Evolutionary conservation across 2,888 invertebrate species (phyloP), one percentile per base, ranked within the genome.

Genomic region (Drosophila atripex): DNA sequence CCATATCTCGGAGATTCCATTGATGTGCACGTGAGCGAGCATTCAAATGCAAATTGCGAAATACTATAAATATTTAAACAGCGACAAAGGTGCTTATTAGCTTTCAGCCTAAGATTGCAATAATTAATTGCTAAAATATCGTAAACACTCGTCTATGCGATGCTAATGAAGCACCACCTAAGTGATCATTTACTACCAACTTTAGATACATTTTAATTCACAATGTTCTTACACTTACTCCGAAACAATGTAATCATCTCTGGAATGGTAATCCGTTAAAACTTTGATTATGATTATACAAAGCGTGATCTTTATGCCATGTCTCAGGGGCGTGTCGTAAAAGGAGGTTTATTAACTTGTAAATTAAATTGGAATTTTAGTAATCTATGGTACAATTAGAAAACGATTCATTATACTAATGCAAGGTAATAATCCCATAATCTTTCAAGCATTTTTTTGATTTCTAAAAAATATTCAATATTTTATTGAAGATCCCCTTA

Each of bases 1-100:
- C 28, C 64, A 18, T 41, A 16, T 41, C 16, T 9, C 32, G 55
- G 66, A 55, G 46, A 71, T 56, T 52, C 51, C 46, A 35, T 41
- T 49, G 53, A 6, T 43, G 51, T 49, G 50, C 82, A 76, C 76
- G 82, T 78, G 75, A 64, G 63, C 28, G 38, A 69, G 68, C 77
- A 73, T 80, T 77, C 45, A 77, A 79, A 82, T 80, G 80, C 80
- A 83, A 80, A 83, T 80, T 53, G 50, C 53, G 38, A 58, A 77
- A 82, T 77, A 70, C 70, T 76, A 75, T 64, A 76, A 70, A 77
- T 66, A 68, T 68, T 65, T 68, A 66, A 56, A 47, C 66, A 45
- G 23, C 28, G 35, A 8, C 23, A 8, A 65, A 65, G 43, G 38
- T 76, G 70, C 65, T 72, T 61, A 78, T 82, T 75, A 77, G 63